These are phyloP conservation scores for Paedocypris sp. DNA, from an alignment of 2,113 vertebrate species.

Conservation along the genomic window DNA sequence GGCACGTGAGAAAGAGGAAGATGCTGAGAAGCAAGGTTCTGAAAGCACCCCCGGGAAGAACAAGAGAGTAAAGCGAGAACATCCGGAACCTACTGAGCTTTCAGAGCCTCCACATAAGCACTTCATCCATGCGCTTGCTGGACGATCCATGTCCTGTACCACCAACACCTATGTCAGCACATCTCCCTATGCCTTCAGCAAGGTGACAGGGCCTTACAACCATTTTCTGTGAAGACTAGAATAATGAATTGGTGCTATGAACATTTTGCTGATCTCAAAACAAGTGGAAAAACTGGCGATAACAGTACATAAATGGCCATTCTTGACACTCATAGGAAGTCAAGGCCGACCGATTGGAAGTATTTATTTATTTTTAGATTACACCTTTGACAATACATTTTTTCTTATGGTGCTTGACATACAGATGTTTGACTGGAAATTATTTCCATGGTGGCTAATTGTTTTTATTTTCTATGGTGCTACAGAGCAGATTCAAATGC, in stretches of 20 bases:
- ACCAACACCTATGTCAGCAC: constrained; percentile 88
- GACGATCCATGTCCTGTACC: constrained; percentile 78
- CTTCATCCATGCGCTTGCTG: constrained; percentile 78
- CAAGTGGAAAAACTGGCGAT: constrained; percentile 30
- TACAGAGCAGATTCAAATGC: constrained; percentile 72
- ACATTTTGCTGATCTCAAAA: constrained; percentile 33
- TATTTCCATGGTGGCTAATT: constrained; percentile 54
- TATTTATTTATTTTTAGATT: constrained; percentile 59
- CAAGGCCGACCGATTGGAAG: constrained; percentile 64
- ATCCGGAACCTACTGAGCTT: constrained; percentile 63
- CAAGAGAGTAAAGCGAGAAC: constrained; percentile 79
- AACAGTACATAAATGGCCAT: constrained; percentile 22
- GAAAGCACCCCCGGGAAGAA: constrained; percentile 79
- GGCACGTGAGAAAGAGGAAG: constrained; percentile 87
- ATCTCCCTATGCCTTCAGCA: constrained; percentile 90
- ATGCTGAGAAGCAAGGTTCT: constrained; percentile 76
- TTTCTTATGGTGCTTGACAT: constrained; percentile 82
- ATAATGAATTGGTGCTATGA: constrained; percentile 48
- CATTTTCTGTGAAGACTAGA: constrained; percentile 66
- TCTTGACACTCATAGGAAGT: constrained; percentile 55
- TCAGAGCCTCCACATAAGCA: constrained; percentile 74
- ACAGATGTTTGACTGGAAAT: constrained; percentile 73
- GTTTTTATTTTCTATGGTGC: constrained; percentile 77
- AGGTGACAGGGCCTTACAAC: constrained; percentile 96
- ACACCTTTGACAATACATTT: constrained; percentile 55